Evolutionary conservation across 2,113 vertebrate species (phyloP).

Genomic region (Corythornis madagascariensis): DNA sequence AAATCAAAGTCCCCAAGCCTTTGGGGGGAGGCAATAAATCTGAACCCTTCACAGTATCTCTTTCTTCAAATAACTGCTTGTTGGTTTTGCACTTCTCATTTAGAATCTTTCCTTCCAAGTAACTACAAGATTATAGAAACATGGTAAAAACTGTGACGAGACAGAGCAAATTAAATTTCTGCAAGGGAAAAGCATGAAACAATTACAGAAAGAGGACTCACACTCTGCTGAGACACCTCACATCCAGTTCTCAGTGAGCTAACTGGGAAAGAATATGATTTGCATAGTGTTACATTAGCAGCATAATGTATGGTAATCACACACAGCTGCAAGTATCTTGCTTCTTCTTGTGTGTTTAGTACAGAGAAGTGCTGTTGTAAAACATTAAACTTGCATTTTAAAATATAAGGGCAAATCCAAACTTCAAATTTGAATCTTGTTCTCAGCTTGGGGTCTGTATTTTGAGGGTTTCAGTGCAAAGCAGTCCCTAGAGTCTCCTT

Average conservation of each 20-base stretch:
- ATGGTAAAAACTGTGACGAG: neutral
- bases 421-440: neutral
- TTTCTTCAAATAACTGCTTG: neutral
- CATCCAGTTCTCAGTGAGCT: neutral
- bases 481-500: neutral
- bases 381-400: neutral
- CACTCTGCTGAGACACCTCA: neutral
- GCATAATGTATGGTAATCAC: conserved; percentile 7
- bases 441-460: neutral
- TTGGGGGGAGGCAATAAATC: neutral
- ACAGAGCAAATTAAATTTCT: conserved; percentile 7
- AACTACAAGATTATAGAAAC: neutral
- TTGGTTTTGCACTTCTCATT: neutral
- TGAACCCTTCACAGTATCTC: neutral
- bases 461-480: neutral
- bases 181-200: neutral
- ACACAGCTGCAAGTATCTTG: neutral
- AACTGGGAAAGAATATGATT: neutral
- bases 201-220: neutral
- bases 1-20: conserved; percentile 5
- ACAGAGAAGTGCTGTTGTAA: neutral
- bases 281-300: neutral
- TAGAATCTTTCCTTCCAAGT: neutral
- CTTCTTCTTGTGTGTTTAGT: neutral
- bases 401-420: neutral